Percentiles rank a stretch among this genome's conserved stretches.
Evolutionary conservation across 2,113 vertebrate species (phyloP).

Genomic region (Hemicordylus capensis): DNA sequence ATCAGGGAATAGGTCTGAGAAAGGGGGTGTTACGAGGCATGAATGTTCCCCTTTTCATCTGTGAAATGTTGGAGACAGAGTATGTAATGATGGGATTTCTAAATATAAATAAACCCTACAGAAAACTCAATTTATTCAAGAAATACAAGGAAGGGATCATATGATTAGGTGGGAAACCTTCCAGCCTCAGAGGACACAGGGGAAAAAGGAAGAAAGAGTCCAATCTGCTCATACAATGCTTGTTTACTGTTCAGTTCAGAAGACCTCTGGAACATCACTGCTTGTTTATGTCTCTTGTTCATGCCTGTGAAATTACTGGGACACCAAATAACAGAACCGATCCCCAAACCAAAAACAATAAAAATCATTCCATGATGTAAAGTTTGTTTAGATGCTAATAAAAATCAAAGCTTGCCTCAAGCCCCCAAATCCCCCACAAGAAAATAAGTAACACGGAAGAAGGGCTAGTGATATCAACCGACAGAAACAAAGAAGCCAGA

Average conservation of each 20-base stretch:
- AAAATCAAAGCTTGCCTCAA: not conserved
- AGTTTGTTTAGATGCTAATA: not conserved
- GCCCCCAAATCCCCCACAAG: not conserved
- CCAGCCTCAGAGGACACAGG: slow-evolving; percentile 35
- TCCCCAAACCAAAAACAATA: not conserved
- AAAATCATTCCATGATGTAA: not conserved
- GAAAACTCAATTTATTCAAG: slow-evolving; percentile 57
- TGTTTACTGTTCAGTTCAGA: slow-evolving; percentile 15
- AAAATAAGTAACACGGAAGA: too few relatives aligned
- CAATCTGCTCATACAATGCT: slow-evolving; percentile 27
- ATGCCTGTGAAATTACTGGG: slow-evolving; percentile 20
- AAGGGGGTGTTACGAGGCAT: not conserved
- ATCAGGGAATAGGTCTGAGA: not conserved
- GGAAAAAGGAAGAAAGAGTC: slow-evolving; percentile 44
- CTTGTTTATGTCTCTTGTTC: slow-evolving; percentile 19
- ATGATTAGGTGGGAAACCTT: slow-evolving; percentile 51
- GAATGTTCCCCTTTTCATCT: not conserved
- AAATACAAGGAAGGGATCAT: slow-evolving; percentile 44
- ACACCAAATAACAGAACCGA: slow-evolving; percentile 34
- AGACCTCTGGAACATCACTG: slow-evolving; percentile 26
- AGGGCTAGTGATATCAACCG: too few relatives aligned
- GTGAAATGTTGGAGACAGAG: not conserved
- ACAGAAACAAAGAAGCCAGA: too few relatives aligned
- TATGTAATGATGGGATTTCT: slow-evolving; percentile 50
- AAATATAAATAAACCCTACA: slow-evolving; percentile 43